Evolutionary conservation across 92 coral and sea anemone species (phyloP).

Genomic region (Zoanthus sociatus): DNA sequence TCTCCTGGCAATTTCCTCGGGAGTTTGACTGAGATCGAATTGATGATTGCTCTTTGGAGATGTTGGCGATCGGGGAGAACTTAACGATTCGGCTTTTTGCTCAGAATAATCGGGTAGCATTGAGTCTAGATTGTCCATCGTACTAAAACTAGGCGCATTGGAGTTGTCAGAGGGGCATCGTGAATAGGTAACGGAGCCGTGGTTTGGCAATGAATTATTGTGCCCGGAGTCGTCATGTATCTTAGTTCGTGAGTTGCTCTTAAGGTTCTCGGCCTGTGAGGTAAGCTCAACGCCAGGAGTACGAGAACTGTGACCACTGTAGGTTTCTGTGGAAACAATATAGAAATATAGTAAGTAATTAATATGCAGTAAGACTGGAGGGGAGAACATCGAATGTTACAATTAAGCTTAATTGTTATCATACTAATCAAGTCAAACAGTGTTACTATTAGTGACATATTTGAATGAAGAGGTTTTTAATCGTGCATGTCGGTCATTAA

Average conservation of each 20-base stretch:
- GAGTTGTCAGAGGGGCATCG: background rate
- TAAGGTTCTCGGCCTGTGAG: conserved; percentile 32
- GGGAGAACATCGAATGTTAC: too few species aligned
- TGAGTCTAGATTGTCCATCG: conserved; percentile 52
- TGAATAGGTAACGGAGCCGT: background rate
- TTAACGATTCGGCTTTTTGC: conserved; percentile 27
- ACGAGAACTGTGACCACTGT: conserved; percentile 66
- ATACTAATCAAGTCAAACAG: too few species aligned
- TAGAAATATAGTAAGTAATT: background rate
- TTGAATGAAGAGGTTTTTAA: too few species aligned
- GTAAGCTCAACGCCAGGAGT: conserved; percentile 78
- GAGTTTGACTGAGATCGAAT: conserved; percentile 31
- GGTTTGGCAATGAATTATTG: background rate
- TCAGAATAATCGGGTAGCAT: conserved; percentile 82
- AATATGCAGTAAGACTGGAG: background rate
- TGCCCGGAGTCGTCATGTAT: background rate
- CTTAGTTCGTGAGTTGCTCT: background rate
- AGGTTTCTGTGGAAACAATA: conserved; percentile 64
- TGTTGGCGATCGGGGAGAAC: conserved; percentile 14
- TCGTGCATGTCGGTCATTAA: too few species aligned
- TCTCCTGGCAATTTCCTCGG: conserved; percentile 38
- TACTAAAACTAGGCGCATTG: conserved; percentile 11
- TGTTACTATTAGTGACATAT: too few species aligned
- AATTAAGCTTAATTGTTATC: too few species aligned
- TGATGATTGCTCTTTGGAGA: background rate